Evolutionary conservation across 35 echinoderm and acorn worm genomes (phyloP).

Genomic region (Apostichopus japonicus): DNA sequence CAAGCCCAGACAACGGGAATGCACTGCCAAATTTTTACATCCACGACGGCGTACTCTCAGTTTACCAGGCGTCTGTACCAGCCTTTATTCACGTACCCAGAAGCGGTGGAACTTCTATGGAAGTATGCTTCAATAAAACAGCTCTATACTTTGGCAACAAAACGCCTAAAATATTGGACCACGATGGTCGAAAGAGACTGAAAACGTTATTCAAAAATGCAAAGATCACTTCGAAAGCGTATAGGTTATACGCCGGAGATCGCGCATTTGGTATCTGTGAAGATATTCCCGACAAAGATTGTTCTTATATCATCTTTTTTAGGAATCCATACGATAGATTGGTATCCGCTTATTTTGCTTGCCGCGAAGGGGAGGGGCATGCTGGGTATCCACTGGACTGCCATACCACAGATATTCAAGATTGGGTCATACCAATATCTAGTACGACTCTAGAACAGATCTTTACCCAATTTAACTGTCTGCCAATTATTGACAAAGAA

Average conservation of each 20-base stretch:
- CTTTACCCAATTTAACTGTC: constrained; percentile 34
- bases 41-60: background rate
- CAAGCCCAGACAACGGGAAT: constrained; percentile 19
- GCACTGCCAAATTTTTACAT: constrained; percentile 41
- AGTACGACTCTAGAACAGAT: background rate
- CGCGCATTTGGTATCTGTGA: constrained; percentile 37
- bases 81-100: constrained; percentile 21
- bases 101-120: constrained; percentile 25
- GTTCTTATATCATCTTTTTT: constrained; percentile 4
- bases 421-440: constrained; percentile 19
- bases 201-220: constrained; percentile 39
- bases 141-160: constrained; percentile 39
- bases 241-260: constrained; percentile 34
- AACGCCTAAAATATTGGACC: constrained; percentile 31
- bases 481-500: constrained; percentile 25
- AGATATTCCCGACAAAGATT: constrained; percentile 43
- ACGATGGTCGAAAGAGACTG: background rate
- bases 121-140: constrained; percentile 33
- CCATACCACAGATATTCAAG: constrained; percentile 35
- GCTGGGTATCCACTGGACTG: constrained; percentile 23
- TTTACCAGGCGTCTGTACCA: constrained; percentile 39
- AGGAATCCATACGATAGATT: constrained; percentile 44
- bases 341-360: constrained; percentile 46
- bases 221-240: constrained; percentile 37
- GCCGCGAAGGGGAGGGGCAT: constrained; percentile 14